Base-by-base conservation (phyloP, 2,113 vertebrate genomes). In the Gymnarchus niloticus region DNA sequence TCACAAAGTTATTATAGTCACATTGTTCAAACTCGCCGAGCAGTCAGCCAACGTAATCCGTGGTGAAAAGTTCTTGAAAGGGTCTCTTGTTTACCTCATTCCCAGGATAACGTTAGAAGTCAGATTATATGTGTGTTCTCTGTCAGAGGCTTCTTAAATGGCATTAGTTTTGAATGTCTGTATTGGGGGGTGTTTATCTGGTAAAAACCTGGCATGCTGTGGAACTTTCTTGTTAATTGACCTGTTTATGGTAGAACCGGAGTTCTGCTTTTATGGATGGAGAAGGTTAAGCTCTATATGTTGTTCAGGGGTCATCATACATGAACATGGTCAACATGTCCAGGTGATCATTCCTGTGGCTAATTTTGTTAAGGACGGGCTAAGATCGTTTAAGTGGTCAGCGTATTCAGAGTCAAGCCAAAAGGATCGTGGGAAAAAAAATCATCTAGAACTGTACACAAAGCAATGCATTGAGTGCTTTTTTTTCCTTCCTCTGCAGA, bases 11-110 rank as follows among this genome's bases (percentile, higher is more conserved):
- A 91, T 88, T 89, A 83, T 87, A 88, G 90, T 90, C 87, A 89
- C 91, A 91, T 92, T 93, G 92, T 93, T 92, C 84, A 90, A 89
- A 89, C 56, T 69, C 41, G 59, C 88, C 57, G 87, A 91, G 87
- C 87, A 87, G 87, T 90, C 88, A 90, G 89, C 88, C 86, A 41
- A 89, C 85, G 84, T 93, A 91, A 92, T 92, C 91, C 85, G 51
- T 0, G 23, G 81, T 92, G 91, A 93, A 92, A 92, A 90, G 87
- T 85, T 76, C 88, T 88, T 92, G 90, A 93, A 91, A 91, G 91
- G 88, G 86, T 48, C 87, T 92, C 86, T 91, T 93, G 91, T 93
- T 89, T 87, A 84, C 21, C 44, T 88, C 54, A 59, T 84, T 33
- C 14, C 65, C 88, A 89, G 86, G 65, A 90, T 87, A 91, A 89